Conservation (phyloP, 2,888 invertebrate genomes). For the Lithosia quadra region DNA sequence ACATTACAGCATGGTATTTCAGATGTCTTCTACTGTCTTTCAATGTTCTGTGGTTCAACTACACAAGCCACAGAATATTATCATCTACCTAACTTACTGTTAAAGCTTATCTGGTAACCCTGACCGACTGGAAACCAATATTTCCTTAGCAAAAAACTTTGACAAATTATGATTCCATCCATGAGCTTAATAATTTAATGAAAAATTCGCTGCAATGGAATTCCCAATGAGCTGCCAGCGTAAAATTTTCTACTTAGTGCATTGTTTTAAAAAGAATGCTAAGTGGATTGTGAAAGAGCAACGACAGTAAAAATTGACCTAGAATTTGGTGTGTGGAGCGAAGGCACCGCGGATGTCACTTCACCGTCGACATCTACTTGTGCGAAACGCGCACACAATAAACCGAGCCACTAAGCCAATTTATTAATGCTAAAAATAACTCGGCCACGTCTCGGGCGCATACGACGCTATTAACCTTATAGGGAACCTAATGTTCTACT, state of each 20-base stretch:
- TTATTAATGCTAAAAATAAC: conserved; percentile 86
- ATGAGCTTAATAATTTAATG: background rate
- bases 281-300: conserved; percentile 57
- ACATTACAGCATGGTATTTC: conserved; percentile 58
- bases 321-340: conserved; percentile 56
- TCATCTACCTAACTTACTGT: conserved; percentile 34
- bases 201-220: conserved; percentile 32
- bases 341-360: conserved; percentile 61
- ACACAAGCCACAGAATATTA: conserved; percentile 17
- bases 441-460: conserved; percentile 78
- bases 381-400: conserved; percentile 81
- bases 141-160: background rate
- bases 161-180: conserved; percentile 9
- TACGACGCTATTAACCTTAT: conserved; percentile 82
- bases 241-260: conserved; percentile 38
- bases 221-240: conserved; percentile 25
- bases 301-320: conserved; percentile 67
- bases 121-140: background rate
- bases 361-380: conserved; percentile 67
- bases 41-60: no score
- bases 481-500: conserved; percentile 69
- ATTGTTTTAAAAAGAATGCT: conserved; percentile 57
- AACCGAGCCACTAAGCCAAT: conserved; percentile 84
- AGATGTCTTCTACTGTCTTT: no score
- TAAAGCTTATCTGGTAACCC: conserved; percentile 28